Evolutionary conservation across 1,140 invertebrate genomes (phyloP), one percentile per base, ranked within the genome.

Genomic region (Drosophila neocordata): DNA sequence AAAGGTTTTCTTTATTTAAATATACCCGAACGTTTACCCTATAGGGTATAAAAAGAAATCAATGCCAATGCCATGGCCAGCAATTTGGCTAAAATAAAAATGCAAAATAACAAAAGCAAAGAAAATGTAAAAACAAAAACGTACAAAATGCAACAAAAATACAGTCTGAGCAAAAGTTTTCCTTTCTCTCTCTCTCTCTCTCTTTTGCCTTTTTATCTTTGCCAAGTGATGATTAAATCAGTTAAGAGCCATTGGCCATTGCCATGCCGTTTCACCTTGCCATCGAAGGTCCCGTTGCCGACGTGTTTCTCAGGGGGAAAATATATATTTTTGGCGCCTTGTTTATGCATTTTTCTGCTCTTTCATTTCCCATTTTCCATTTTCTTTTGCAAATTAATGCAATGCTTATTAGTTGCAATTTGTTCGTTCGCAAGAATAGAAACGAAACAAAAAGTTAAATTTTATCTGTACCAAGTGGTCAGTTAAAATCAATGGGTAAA

Each of bases 391-490:
- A 68, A 70, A 52, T 44, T 53, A 55, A 65, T 65, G 72, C 55
- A 65, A 68, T 75, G 66, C 70, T 85, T 85, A 87, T 87, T 88
- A 87, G 82, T 87, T 79, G 71, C 78, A 88, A 79, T 88, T 87
- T 82, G 83, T 79, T 65, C 70, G 79, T 62, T 12, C 27, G n/a
- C 11, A 7, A n/a, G 41, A 48, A 48, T 20, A 48, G 41, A 59
- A 65, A 38, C 64, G 55, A 78, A 69, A 60, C 55, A 65, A 88
- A 77, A 66, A 68, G 68, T 81, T 77, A 66, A 70, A 81, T 77
- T 69, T 66, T 81, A 78, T 48, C 68, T 51, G 48, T 35, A 31
- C 65, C 31, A 53, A 59, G 44, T 69, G 20, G 20, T 15, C 15
- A 84, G 69, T 81, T 85, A 34, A 51, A 48, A 71, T 20, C 51